Conservation (phyloP, 1,140 invertebrate species). For the Rhysida immarginata region DNA sequence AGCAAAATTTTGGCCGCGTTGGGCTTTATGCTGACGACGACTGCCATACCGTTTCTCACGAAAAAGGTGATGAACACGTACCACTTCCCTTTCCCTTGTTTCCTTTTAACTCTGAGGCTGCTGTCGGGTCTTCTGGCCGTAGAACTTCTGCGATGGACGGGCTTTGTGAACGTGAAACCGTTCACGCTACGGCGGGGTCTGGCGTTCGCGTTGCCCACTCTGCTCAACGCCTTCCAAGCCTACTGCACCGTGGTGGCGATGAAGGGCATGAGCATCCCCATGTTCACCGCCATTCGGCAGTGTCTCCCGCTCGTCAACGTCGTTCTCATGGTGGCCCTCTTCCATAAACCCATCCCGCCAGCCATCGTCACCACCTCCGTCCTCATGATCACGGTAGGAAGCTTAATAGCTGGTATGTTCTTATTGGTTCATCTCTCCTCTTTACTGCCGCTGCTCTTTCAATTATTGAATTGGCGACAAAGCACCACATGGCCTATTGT, state of each 20-base stretch:
- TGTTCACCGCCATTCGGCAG: slow-evolving; percentile 38
- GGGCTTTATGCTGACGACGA: too few species aligned
- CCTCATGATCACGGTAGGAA: slow-evolving; percentile 29
- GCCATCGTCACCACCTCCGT: slow-evolving; percentile 26
- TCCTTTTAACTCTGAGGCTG: neutral
- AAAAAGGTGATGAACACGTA: neutral
- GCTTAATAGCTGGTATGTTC: slow-evolving; percentile 32
- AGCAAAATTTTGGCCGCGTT: too few species aligned
- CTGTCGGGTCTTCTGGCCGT: neutral
- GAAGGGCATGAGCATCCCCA: slow-evolving; percentile 36
- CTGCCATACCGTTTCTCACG: neutral
- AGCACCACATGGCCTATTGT: too few species aligned
- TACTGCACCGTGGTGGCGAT: neutral
- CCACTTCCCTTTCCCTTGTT: neutral
- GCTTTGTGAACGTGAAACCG: neutral
- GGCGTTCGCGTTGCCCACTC: neutral
- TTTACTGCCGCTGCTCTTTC: too few species aligned
- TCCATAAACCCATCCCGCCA: slow-evolving; percentile 29
- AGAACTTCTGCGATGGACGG: neutral
- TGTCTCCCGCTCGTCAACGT: slow-evolving; percentile 35
- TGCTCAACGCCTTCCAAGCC: neutral
- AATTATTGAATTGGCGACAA: too few species aligned
- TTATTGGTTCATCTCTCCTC: neutral
- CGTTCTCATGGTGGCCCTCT: slow-evolving; percentile 28
- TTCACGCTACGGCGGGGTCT: neutral